phyloP scores from a whole-genome alignment of 2,888 invertebrate genomes.

The Macroteleia sp. region DNA sequence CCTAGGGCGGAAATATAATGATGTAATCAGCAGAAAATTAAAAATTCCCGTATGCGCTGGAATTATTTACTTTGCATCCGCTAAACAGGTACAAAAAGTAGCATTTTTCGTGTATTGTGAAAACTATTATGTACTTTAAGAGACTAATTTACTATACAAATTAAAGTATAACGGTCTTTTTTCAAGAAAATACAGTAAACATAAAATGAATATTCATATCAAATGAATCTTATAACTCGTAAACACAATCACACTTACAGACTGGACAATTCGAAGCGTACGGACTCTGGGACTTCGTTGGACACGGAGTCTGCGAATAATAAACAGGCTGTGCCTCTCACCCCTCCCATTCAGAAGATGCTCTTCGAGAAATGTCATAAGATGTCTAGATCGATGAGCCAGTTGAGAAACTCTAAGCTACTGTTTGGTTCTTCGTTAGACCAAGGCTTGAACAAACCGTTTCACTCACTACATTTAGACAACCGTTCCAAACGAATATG shows the following conservation, averaged over 20 bases:
- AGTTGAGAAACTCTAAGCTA: constrained; percentile 76
- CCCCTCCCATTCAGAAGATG: constrained; percentile 78
- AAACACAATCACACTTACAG: constrained; percentile 69
- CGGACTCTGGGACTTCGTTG: constrained; percentile 82
- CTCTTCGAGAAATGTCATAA: constrained; percentile 78
- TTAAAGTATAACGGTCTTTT: too few relatives aligned
- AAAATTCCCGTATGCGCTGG: too few relatives aligned
- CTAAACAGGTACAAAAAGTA: too few relatives aligned
- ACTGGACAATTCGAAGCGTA: constrained; percentile 81
- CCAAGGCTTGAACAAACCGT: constrained; percentile 79
- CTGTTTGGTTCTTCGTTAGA: constrained; percentile 81
- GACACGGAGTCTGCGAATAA: constrained; percentile 77
- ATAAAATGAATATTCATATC: too few relatives aligned
- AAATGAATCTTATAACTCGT: too few relatives aligned
- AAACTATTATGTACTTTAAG: too few relatives aligned
- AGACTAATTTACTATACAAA: too few relatives aligned
- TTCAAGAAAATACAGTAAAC: too few relatives aligned
- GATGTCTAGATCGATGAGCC: constrained; percentile 76
- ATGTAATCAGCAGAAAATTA: too few relatives aligned
- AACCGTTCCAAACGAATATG: constrained; percentile 79
- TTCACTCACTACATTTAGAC: constrained; percentile 70
- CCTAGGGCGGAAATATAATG: too few relatives aligned
- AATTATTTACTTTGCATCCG: too few relatives aligned
- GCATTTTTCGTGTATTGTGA: too few relatives aligned
- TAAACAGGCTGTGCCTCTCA: constrained; percentile 73